phyloP scores from a whole-genome alignment of 2,888 invertebrate species.

The Elegia similella region DNA sequence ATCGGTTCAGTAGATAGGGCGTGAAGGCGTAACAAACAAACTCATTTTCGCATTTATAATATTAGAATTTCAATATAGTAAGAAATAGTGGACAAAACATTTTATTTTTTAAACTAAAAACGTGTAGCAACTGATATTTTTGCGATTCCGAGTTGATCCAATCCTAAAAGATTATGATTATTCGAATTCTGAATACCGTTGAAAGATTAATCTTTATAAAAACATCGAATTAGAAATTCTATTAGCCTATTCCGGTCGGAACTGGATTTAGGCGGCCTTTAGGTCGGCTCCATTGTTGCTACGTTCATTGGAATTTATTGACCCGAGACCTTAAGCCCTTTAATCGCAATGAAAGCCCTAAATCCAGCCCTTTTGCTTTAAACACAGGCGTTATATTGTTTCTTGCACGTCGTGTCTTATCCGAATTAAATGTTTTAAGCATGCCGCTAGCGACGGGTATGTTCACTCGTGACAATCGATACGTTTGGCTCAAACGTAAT shows the following conservation, averaged over 20 bases:
- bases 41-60: too few species aligned
- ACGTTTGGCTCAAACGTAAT: background rate
- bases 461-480: background rate
- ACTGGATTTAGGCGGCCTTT: slow-evolving; percentile 9
- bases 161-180: too few species aligned
- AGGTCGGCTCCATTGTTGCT: slow-evolving; percentile 9
- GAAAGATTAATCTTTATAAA: background rate
- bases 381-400: slow-evolving; percentile 15
- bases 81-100: too few species aligned
- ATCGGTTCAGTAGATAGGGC: too few species aligned
- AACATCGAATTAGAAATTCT: slow-evolving; percentile 11
- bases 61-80: too few species aligned
- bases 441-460: background rate
- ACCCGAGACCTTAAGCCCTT: slow-evolving; percentile 12
- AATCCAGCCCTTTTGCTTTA: slow-evolving; percentile 11
- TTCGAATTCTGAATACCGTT: background rate
- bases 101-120: too few species aligned
- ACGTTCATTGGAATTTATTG: slow-evolving; percentile 11
- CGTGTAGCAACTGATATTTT: too few species aligned
- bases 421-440: slow-evolving; percentile 4
- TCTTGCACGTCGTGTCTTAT: slow-evolving; percentile 5
- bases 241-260: slow-evolving; percentile 1
- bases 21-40: too few species aligned
- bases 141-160: too few species aligned
- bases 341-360: slow-evolving; percentile 13